Conservation (phyloP, 2,888 invertebrate species). For the Ametastegia equiseti region DNA sequence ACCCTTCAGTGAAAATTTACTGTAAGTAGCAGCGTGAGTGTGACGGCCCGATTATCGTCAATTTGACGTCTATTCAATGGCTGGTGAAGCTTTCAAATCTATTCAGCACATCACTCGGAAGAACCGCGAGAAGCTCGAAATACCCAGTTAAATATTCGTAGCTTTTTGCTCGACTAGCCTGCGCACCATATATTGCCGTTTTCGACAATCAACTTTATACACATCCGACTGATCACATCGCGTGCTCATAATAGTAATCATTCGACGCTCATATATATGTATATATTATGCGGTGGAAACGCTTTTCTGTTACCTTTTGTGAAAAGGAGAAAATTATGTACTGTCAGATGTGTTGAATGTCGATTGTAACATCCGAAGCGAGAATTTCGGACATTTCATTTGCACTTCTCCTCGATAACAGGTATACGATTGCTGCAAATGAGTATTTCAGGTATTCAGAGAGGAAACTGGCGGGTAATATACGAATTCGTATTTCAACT, state of each 20-base stretch:
- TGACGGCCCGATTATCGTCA: conserved; percentile 41
- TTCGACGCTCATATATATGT: too few species aligned
- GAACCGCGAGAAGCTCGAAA: background rate
- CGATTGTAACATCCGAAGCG: too few species aligned
- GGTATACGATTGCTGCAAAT: background rate
- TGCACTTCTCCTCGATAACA: background rate
- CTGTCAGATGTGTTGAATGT: background rate
- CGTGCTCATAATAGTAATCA: background rate
- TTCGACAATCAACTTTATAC: background rate
- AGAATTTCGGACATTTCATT: too few species aligned
- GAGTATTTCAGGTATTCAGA: background rate
- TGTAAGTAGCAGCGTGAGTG: conserved; percentile 38
- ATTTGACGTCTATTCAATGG: conserved; percentile 37
- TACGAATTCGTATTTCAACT: background rate
- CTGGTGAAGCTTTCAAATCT: background rate
- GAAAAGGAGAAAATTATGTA: background rate
- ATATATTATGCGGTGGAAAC: too few species aligned
- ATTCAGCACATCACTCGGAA: background rate
- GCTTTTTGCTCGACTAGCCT: background rate
- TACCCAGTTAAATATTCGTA: background rate
- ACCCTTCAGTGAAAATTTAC: conserved; percentile 31
- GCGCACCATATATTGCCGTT: background rate
- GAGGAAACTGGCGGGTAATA: background rate
- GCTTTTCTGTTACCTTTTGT: background rate
- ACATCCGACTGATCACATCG: background rate